Base-by-base conservation (phyloP, 2,797 vertebrate species). In the Iguana delicatissima region DNA sequence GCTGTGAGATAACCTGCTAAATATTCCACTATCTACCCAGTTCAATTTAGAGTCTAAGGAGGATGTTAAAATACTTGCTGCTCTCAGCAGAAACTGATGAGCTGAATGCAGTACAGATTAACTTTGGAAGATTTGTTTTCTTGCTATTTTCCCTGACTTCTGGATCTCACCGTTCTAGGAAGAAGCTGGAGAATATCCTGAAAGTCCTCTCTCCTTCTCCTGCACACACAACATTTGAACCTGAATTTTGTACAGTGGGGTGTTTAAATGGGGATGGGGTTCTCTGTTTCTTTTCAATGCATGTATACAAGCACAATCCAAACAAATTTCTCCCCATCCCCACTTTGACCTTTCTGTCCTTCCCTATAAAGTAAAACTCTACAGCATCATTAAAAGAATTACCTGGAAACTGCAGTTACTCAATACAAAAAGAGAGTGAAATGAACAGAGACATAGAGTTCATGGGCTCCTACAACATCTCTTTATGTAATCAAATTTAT, bases 41-140 rank as follows among this genome's bases (percentile, higher is more conserved):
- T 89, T 93, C 69, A 16, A 8, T 89, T 77, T 92, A 93, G 90
- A 88, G 80, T 26, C 86, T 92, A 91, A 92, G 85, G 85, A 91
- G 81, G 73, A 55, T 92, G 91, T 92, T 87, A 46, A 90, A 92
- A 46, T 22, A 38, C 1, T 42, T 84, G 85, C 90, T 89, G 90
- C 67, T 89, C 82, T 86, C 85, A 85, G 90, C 88, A 91, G 91
- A 86, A 95, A 84, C 9, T 42, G 67, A n/a, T 84, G 81, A 74
- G 52, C 77, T 38, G 29, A 80, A 6, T 72, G 85, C 87, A 77
- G 32, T 1, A 0, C 9, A 69, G 64, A 26, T 79, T 77, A 89
- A 85, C 80, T 32, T 20, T 46, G 89, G 73, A 22, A 69, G 52
- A 64, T 24, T 67, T 35, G 18, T 46, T 67, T 89, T 90, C 32